Percentiles rank a stretch among this genome's conserved stretches.
phyloP scores from a whole-genome alignment of 2,888 invertebrate genomes.

The Stenichneumon culpator region DNA sequence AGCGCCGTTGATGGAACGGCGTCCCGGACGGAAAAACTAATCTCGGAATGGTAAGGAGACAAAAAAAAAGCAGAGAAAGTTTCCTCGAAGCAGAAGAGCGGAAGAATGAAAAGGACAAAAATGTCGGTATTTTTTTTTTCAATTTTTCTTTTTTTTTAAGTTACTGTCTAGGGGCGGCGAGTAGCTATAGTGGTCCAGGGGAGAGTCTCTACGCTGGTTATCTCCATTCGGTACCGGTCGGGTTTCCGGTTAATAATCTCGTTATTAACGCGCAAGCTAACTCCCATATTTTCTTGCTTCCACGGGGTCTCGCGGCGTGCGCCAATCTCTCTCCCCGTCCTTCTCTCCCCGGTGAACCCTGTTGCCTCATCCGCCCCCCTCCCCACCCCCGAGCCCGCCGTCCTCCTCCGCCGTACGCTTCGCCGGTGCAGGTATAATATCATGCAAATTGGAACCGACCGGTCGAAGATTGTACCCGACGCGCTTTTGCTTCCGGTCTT shows the following conservation, averaged over 20 bases:
- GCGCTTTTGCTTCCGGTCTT: slow-evolving; percentile 59
- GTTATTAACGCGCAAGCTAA: slow-evolving; percentile 68
- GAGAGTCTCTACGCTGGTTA: slow-evolving; percentile 43
- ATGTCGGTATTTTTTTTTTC: neutral
- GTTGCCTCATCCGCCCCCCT: slow-evolving; percentile 39
- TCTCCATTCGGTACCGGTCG: slow-evolving; percentile 48
- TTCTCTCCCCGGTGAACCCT: neutral
- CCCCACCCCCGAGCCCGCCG: neutral
- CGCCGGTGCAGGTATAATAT: slow-evolving; percentile 66
- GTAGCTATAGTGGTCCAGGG: slow-evolving; percentile 27
- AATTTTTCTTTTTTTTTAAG: slow-evolving; percentile 9
- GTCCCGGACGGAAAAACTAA: slow-evolving; percentile 5
- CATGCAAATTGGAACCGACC: slow-evolving; percentile 70
- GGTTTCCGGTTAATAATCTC: slow-evolving; percentile 71
- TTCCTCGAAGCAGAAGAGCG: slow-evolving; percentile 3
- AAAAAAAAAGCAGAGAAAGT: neutral
- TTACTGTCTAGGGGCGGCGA: neutral
- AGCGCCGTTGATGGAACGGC: neutral
- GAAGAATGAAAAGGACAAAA: slow-evolving; percentile 39
- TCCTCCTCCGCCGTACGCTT: slow-evolving; percentile 7
- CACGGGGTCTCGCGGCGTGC: slow-evolving; percentile 32
- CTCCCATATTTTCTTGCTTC: slow-evolving; percentile 64
- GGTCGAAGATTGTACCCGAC: slow-evolving; percentile 67
- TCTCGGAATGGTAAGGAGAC: slow-evolving; percentile 5
- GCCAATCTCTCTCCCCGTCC: slow-evolving; percentile 11